phyloP scores from a whole-genome alignment of 2,888 invertebrate genomes.

The Disparrhopalites patrizii region DNA sequence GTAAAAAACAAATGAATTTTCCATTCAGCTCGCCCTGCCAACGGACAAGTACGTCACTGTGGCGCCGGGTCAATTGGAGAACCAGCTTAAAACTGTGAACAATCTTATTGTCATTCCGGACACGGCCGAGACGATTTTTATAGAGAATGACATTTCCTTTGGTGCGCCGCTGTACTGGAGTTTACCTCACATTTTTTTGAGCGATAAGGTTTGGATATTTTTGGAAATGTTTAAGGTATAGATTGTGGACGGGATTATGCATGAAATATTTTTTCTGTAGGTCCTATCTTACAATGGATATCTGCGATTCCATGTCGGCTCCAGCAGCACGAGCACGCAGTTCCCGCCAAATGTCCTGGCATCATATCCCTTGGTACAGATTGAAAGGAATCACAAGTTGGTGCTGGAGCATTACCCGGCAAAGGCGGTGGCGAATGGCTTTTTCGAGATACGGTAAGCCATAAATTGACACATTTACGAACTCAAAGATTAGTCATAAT shows the following conservation, averaged over 20 bases:
- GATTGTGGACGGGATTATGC: not conserved
- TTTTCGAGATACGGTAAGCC: slow-evolving; percentile 56
- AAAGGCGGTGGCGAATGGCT: slow-evolving; percentile 51
- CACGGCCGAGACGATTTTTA: slow-evolving; percentile 57
- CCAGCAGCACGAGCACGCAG: slow-evolving; percentile 60
- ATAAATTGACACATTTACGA: too few relatives aligned
- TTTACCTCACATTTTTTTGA: slow-evolving; percentile 73
- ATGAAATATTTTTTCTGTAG: slow-evolving; percentile 51
- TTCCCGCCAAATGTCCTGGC: slow-evolving; percentile 57
- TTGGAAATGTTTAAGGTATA: not conserved
- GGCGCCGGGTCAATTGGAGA: slow-evolving; percentile 50
- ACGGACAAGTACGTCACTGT: slow-evolving; percentile 47
- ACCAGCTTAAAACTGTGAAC: slow-evolving; percentile 58
- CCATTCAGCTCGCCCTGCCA: slow-evolving; percentile 51
- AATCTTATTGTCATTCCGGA: slow-evolving; percentile 63
- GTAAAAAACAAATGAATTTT: not conserved
- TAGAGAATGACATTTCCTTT: slow-evolving; percentile 57
- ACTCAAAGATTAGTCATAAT: too few relatives aligned
- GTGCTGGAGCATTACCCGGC: slow-evolving; percentile 67
- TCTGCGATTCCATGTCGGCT: slow-evolving; percentile 68
- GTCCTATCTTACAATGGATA: slow-evolving; percentile 88
- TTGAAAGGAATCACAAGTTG: slow-evolving; percentile 71
- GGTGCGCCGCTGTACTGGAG: slow-evolving; percentile 76
- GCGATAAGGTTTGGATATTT: slow-evolving; percentile 65
- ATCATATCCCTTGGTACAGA: slow-evolving; percentile 72